Evolutionary conservation across 37 sponge, comb jelly and placozoan species (phyloP), one percentile per base, ranked within the genome.

Genomic region (Oscarella lobularis): DNA sequence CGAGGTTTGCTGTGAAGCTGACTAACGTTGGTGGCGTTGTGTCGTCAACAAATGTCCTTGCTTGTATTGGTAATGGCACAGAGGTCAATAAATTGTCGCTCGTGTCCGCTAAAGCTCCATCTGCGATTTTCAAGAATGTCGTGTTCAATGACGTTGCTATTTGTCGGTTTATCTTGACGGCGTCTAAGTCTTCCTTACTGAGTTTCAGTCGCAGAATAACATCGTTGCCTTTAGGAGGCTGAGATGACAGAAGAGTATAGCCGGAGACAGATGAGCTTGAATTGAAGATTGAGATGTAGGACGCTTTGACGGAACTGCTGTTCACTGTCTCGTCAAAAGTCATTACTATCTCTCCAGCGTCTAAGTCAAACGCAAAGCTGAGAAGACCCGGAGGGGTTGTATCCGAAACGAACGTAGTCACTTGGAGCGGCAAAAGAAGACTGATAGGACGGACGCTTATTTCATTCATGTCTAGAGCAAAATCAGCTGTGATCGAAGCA

Each of bases 281-380:
- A 5, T 5, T 30, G 48, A 87, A 78, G 5, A 94, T 55, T 0
- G 75, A 75, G 3, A 94, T 40, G 1, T 37, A 38, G 33, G 85
- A 84, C 4, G 87, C 75, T 33, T 83, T 81, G 3, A 94, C 73
- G 4, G 86, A 78, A 2, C 85, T 67, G 5, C 67, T 38, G 75
- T 82, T 84, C 20, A 94, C 88, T 9, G 90, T 89, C 80, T 94
- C 95, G 71, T 79, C 84, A 77, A 94, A 89, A 32, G 79, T 41
- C 5, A 94, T 75, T 14, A 37, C 73, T 33, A 94, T 76, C 34
- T 75, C 67, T 0, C 90, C 90, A 36, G 40, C 77, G 41, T 94
- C 81, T 67, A 89, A 38, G 68, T 89, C 88, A 27, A 94, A 41
- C 33, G 82, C 81, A 74, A 87, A 94, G 3, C 76, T 39, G 4